phyloP scores from a whole-genome alignment of 2,888 invertebrate species.

The Troides aeacus region DNA sequence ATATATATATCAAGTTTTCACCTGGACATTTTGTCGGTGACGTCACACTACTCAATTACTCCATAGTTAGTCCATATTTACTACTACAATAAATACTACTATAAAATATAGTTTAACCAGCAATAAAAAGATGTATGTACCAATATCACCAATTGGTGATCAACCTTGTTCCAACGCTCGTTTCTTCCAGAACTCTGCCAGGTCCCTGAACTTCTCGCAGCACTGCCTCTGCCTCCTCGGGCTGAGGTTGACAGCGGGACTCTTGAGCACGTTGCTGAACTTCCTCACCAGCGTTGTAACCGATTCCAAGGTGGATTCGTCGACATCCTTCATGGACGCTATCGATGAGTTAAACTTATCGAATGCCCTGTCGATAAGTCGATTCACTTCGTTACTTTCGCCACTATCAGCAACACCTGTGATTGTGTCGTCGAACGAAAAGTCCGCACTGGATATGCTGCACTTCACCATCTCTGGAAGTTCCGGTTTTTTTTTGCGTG shows the following conservation, averaged over 20 bases:
- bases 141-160: not conserved
- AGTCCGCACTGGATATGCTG: slow-evolving; percentile 57
- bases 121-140: too few species aligned
- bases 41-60: too few species aligned
- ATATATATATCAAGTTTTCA: too few species aligned
- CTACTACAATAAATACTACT: too few species aligned
- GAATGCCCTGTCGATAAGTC: slow-evolving; percentile 67
- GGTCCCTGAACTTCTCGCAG: slow-evolving; percentile 59
- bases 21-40: too few species aligned
- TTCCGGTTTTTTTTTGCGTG: slow-evolving; percentile 42
- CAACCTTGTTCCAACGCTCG: slow-evolving; percentile 41
- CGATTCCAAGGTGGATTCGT: slow-evolving; percentile 49
- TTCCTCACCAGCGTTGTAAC: slow-evolving; percentile 66
- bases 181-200: slow-evolving; percentile 66
- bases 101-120: too few species aligned
- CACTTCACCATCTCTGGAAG: slow-evolving; percentile 59
- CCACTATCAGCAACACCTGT: slow-evolving; percentile 38
- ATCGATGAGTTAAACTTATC: slow-evolving; percentile 55
- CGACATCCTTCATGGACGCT: slow-evolving; percentile 42
- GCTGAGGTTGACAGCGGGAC: slow-evolving; percentile 48
- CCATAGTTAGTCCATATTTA: too few species aligned
- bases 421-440: slow-evolving; percentile 65
- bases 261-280: slow-evolving; percentile 57
- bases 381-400: slow-evolving; percentile 51
- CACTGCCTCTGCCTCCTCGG: slow-evolving; percentile 55